Evolutionary conservation across 2,113 vertebrate species (phyloP), one percentile per base, ranked within the genome.

Genomic region (Podarcis cretensis): DNA sequence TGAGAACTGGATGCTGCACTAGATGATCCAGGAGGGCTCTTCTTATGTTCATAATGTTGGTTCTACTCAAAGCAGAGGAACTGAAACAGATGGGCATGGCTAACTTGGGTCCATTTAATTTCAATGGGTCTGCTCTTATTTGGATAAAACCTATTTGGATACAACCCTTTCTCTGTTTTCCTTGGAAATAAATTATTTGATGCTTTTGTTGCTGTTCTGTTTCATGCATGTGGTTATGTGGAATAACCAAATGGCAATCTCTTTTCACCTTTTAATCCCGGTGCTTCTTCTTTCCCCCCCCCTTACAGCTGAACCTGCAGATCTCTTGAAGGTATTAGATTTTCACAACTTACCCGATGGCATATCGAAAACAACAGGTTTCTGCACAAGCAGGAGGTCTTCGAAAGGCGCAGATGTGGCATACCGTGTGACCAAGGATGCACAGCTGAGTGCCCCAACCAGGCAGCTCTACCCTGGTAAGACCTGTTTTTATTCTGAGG

Each of bases 301-400:
- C 71, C 0, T 54, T 54, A 54, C 95, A 99, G 98, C 96, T 90
- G 98, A 99, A 90, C 98, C 98, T 85, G 98, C 98, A 92, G 98
- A 99, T 96, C 98, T 99, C 94, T 97, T 99, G 97, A 99, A 98
- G 97, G 98, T 99, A 94, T 98, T 99, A 98, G 99, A 99, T 96
- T 99, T 99, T 96, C 98, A 97, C 87, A 99, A 97, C 98, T 97
- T 99, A 97, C 99, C 99, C 1, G 98, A 99, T 0, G 99, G 99
- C 13, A 97, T 99, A 93, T 97, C 97, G 7, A 98, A 97, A 98
- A 98, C 98, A 78, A 98, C 98, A 66, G 98, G 98, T 37, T 97
- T 99, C 91, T 99, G 98, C 92, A 95, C 98, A 90, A 97, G 98
- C 74, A 95, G 98, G 93, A 96, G 97, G 90, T 98, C 98, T 68